phyloP scores from a whole-genome alignment of 2,113 vertebrate species.

The Indri indri region DNA sequence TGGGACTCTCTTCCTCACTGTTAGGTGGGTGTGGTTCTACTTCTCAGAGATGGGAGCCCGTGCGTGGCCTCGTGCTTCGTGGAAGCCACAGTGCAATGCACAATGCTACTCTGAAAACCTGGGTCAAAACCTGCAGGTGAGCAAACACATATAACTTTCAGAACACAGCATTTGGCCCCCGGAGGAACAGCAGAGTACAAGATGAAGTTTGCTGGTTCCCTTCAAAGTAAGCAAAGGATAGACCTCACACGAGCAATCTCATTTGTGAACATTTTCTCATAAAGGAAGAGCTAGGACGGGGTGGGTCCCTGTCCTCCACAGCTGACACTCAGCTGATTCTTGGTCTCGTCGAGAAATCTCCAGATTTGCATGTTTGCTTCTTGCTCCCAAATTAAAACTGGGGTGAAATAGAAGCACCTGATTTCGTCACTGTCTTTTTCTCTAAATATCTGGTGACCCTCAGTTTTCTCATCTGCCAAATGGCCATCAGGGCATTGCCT shows the following conservation, averaged over 20 bases:
- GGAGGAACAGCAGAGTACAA: neutral
- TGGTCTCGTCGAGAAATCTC: neutral
- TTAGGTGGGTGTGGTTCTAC: neutral
- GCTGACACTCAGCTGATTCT: rapidly evolving
- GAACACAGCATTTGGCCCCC: rapidly evolving
- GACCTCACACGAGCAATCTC: rapidly evolving
- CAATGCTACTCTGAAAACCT: too few species aligned
- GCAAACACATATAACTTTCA: rapidly evolving
- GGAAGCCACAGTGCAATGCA: rapidly evolving
- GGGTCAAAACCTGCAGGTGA: neutral
- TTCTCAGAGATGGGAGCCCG: neutral
- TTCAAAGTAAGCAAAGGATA: neutral
- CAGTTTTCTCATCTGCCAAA: neutral
- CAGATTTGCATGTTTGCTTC: neutral
- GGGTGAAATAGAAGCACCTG: neutral
- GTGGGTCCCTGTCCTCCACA: rapidly evolving
- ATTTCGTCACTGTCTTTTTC: too few species aligned
- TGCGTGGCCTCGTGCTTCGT: rapidly evolving
- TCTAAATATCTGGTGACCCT: neutral
- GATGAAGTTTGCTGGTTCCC: too few species aligned
- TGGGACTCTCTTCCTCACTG: rapidly evolving
- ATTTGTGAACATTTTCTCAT: rapidly evolving
- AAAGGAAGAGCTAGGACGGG: rapidly evolving
- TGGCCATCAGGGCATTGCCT: rapidly evolving
- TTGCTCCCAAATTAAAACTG: neutral